Evolutionary conservation across 2,797 vertebrate species (phyloP).

Genomic region (Halcyon leucocephala): DNA sequence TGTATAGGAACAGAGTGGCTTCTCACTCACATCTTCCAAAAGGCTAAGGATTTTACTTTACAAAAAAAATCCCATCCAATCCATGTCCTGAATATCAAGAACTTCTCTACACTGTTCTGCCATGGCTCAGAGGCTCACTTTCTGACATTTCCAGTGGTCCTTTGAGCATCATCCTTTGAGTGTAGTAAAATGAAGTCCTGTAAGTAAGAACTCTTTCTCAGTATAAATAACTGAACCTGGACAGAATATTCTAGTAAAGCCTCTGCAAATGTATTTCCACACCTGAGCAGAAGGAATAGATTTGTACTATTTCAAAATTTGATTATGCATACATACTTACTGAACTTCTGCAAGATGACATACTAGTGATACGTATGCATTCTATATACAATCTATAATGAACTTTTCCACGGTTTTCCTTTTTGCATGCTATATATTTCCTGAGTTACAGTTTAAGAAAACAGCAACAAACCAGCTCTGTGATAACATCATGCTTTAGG

Average conservation of each 20-base stretch:
- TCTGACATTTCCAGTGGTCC: background rate
- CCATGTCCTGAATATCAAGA: background rate
- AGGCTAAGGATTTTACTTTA: accelerated
- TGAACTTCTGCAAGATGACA: background rate
- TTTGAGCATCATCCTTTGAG: background rate
- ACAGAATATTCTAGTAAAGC: background rate
- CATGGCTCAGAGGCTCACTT: background rate
- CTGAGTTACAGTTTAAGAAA: background rate
- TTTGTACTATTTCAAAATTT: background rate
- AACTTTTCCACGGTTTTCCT: background rate
- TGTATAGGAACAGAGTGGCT: background rate
- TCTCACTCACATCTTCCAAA: background rate
- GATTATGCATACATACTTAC: background rate
- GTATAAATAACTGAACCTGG: background rate
- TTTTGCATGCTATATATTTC: background rate
- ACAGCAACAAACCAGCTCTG: background rate
- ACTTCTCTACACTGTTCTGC: background rate
- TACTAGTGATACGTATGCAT: background rate
- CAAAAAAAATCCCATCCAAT: background rate
- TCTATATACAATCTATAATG: background rate
- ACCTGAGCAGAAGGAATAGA: background rate
- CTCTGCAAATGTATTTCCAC: background rate
- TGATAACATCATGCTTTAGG: background rate
- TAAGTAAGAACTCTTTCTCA: background rate
- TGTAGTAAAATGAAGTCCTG: background rate